Evolutionary conservation across 2,113 vertebrate species (phyloP).

Genomic region (Nothocercus nigrocapillus): DNA sequence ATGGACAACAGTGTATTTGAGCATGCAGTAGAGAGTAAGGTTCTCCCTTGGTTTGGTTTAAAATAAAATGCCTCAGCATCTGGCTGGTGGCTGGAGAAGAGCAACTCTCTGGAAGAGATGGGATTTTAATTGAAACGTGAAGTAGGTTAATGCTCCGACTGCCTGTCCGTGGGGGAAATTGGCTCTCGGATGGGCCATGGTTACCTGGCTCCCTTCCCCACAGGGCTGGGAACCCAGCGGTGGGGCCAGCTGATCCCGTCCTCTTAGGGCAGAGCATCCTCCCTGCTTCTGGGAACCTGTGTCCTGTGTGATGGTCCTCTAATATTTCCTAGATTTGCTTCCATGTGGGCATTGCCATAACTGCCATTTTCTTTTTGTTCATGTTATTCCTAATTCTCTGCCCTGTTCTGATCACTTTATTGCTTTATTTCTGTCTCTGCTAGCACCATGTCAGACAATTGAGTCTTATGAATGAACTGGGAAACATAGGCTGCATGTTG

Average conservation of each 20-base stretch:
- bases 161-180: not conserved
- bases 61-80: not conserved
- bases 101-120: rapidly evolving
- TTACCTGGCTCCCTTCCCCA: not conserved
- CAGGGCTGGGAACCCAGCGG: not conserved
- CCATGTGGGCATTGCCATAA: not conserved
- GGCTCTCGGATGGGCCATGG: not conserved
- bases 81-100: not conserved
- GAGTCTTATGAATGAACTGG: not conserved
- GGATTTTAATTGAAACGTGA: not conserved
- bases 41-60: not conserved
- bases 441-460: rapidly evolving
- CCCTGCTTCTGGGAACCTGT: not conserved
- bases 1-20: rapidly evolving
- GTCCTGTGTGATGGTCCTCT: too few species aligned
- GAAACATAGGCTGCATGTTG: not conserved
- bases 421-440: not conserved
- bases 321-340: not conserved
- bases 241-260: not conserved
- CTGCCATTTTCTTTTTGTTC: not conserved
- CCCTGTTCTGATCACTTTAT: not conserved
- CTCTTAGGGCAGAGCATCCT: not conserved
- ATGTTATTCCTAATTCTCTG: not conserved
- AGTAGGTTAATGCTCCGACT: not conserved
- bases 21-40: not conserved